These are phyloP conservation scores for Galemys pyrenaicus DNA, from an alignment of 2,113 vertebrate genomes.

Conservation along the genomic window DNA sequence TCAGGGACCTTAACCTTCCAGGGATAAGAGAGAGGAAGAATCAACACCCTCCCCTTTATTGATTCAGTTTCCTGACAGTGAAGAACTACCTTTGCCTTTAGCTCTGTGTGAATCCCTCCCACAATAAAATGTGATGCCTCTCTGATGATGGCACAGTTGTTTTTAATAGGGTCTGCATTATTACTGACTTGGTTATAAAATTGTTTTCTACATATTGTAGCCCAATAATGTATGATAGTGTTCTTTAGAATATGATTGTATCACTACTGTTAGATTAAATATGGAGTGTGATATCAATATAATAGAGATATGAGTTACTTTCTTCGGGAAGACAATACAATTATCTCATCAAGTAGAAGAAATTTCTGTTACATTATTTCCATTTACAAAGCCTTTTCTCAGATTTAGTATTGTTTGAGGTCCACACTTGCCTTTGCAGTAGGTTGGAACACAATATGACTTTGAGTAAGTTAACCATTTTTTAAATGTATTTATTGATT, in stretches of 20 bases:
- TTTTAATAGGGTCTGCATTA: background rate
- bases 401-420: background rate
- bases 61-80: background rate
- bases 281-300: background rate
- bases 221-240: background rate
- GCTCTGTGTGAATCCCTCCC: background rate
- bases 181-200: background rate
- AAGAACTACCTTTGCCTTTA: background rate
- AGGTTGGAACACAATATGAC: background rate
- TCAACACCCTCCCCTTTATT: background rate
- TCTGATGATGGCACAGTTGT: background rate
- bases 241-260: background rate
- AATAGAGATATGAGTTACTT: background rate
- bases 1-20: background rate
- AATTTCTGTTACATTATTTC: slow-evolving; percentile 31
- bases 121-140: background rate
- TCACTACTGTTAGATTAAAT: background rate
- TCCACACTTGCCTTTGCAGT: background rate
- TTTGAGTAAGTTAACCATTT: slow-evolving; percentile 36
- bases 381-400: background rate
- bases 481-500: slow-evolving; percentile 6
- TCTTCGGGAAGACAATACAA: background rate
- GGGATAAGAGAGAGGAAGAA: no score
- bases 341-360: background rate
- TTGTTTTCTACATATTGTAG: background rate